Percentiles rank a stretch among this genome's conserved stretches.
phyloP scores from a whole-genome alignment of 2,113 vertebrate genomes.

The Edolisoma coerulescens region DNA sequence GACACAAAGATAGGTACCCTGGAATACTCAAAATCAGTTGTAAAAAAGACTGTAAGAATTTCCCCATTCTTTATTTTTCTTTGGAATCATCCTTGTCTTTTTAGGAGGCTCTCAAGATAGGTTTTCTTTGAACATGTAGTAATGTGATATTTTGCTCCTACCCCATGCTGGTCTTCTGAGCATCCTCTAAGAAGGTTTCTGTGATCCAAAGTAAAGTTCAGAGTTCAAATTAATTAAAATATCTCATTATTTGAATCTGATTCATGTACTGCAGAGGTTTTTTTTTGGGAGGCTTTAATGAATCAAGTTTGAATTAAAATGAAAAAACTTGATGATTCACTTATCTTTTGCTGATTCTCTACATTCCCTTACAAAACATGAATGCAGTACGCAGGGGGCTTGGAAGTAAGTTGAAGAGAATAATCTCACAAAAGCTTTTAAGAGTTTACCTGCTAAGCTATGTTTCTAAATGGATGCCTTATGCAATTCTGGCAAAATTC shows the following conservation, averaged over 20 bases:
- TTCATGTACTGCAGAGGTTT: neutral
- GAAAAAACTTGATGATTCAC: neutral
- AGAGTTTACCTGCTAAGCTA: neutral
- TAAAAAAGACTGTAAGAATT: neutral
- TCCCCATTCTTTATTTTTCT: neutral
- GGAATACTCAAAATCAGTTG: neutral
- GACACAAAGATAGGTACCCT: neutral
- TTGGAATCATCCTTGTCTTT: neutral
- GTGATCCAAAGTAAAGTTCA: conserved; percentile 15
- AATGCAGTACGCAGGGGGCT: neutral
- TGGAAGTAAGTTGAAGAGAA: neutral
- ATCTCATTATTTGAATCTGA: conserved; percentile 19
- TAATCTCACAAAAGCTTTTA: neutral
- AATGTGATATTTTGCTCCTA: conserved; percentile 6
- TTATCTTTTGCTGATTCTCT: neutral
- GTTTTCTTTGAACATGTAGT: conserved; percentile 19
- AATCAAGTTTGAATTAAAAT: neutral
- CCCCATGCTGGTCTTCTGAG: conserved; percentile 26
- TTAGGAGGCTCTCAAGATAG: neutral
- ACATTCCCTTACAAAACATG: neutral
- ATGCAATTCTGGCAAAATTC: neutral
- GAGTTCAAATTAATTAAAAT: conserved; percentile 48
- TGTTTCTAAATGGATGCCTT: neutral
- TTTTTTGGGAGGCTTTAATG: neutral
- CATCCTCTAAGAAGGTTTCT: conserved; percentile 11